These are phyloP conservation scores for Neodiprion pinetum DNA, from an alignment of 1,140 invertebrate genomes.

Conservation along the genomic window DNA sequence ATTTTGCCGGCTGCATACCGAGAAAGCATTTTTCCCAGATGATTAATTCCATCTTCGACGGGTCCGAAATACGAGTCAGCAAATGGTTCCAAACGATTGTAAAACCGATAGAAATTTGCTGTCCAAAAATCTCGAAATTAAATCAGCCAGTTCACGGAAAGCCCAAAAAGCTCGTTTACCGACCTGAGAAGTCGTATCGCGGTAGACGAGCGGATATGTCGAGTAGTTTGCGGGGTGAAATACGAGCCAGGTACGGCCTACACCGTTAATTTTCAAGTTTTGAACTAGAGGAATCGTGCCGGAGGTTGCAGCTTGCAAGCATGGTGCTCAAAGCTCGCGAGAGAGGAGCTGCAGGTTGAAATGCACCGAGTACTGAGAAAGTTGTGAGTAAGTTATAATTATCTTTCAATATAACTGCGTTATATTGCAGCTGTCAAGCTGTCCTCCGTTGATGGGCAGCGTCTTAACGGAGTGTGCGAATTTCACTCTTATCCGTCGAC, in stretches of 20 bases:
- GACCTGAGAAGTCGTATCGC: not conserved
- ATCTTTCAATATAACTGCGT: not conserved
- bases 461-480: too few relatives aligned
- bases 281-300: not conserved
- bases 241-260: not conserved
- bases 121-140: too few relatives aligned
- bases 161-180: not conserved
- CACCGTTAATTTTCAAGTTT: not conserved
- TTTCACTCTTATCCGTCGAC: too few relatives aligned
- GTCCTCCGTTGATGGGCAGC: not conserved
- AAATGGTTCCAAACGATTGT: not conserved
- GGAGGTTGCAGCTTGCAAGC: not conserved
- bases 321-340: not conserved
- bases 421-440: not conserved
- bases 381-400: slow-evolving; percentile 1
- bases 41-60: not conserved
- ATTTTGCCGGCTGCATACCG: not conserved
- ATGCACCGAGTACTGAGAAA: not conserved
- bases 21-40: not conserved
- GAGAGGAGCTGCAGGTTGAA: not conserved
- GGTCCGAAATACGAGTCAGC: not conserved
- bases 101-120: not conserved
- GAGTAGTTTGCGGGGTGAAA: slow-evolving; percentile 3
- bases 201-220: not conserved
- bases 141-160: too few relatives aligned